These are phyloP conservation scores for Myotis yumanensis DNA, from an alignment of 2,113 vertebrate species.

Conservation along the genomic window DNA sequence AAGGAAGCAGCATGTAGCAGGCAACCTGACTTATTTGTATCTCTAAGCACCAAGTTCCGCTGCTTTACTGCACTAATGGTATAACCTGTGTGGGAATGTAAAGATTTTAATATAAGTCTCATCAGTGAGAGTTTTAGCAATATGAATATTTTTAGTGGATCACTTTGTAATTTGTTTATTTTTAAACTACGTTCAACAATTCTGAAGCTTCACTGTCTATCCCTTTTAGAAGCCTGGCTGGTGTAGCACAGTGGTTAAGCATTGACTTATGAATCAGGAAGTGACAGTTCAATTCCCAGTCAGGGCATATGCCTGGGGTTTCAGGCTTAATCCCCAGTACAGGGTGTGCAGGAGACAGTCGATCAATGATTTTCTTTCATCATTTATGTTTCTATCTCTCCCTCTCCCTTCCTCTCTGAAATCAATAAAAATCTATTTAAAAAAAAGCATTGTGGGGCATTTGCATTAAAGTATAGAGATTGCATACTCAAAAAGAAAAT, in stretches of 20 bases:
- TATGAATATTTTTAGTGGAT: background rate
- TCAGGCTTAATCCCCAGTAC: too few species aligned
- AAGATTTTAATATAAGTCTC: background rate
- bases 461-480: background rate
- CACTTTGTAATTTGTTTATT: background rate
- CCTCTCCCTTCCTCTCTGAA: too few species aligned
- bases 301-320: too few species aligned
- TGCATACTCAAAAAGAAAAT: background rate
- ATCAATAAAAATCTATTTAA: too few species aligned
- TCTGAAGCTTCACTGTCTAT: background rate
- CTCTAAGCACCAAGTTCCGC: background rate
- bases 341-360: too few species aligned
- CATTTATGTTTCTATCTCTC: too few species aligned
- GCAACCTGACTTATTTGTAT: background rate
- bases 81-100: background rate
- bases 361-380: too few species aligned
- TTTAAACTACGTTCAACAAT: background rate
- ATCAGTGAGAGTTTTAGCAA: background rate
- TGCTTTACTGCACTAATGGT: background rate
- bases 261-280: too few species aligned
- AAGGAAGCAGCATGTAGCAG: background rate
- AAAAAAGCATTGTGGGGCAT: background rate
- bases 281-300: too few species aligned
- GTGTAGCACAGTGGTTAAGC: too few species aligned
- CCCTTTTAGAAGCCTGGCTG: background rate